Evolutionary conservation across 2,888 invertebrate species (phyloP).

Genomic region (Ornithoptera priamus): DNA sequence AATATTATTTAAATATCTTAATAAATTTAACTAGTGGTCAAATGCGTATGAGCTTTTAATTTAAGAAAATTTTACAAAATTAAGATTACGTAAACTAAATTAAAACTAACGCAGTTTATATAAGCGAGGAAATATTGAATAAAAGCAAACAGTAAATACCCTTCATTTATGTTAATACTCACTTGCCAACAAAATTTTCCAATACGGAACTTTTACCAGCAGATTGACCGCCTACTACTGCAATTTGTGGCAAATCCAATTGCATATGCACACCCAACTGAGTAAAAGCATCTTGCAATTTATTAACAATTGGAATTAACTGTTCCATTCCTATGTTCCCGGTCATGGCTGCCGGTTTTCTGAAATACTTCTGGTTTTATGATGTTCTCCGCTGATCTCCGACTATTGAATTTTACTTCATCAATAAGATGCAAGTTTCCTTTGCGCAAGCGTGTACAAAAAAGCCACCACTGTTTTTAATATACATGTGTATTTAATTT

Average conservation of each 20-base stretch:
- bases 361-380: constrained; percentile 64
- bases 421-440: constrained; percentile 62
- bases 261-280: constrained; percentile 98
- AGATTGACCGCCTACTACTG: constrained; percentile 99
- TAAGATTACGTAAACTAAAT: background rate
- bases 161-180: constrained; percentile 57
- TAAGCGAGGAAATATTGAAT: background rate
- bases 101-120: background rate
- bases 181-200: constrained; percentile 99
- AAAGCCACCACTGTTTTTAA: constrained; percentile 5
- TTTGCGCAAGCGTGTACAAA: constrained; percentile 66
- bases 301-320: constrained; percentile 99
- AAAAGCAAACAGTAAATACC: background rate
- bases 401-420: constrained; percentile 74
- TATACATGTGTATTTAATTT: background rate
- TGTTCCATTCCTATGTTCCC: constrained; percentile 96
- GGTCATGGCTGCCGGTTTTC: constrained; percentile 79
- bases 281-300: constrained; percentile 99
- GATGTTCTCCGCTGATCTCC: constrained; percentile 72
- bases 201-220: constrained; percentile 99
- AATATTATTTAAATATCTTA: background rate
- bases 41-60: background rate
- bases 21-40: background rate
- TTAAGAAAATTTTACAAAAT: background rate
- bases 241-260: constrained; percentile 99